Evolutionary conservation across 1,140 invertebrate genomes (phyloP).

Genomic region (Saccostrea glomerata): DNA sequence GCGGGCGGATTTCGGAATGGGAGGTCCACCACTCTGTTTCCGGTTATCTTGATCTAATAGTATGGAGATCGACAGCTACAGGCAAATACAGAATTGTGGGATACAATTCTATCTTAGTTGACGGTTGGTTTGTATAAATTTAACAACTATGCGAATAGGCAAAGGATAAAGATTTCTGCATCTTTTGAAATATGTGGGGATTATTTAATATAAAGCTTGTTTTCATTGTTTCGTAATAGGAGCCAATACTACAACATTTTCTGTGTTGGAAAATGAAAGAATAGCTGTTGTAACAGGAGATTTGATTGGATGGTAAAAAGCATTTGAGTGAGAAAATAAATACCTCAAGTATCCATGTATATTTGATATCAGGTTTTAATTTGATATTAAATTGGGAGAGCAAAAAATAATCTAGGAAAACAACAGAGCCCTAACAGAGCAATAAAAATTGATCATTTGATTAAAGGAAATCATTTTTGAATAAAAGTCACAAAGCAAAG

Average conservation of each 20-base stretch:
- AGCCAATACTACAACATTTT: not conserved
- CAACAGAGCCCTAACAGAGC: no score
- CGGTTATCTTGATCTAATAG: not conserved
- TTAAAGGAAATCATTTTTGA: no score
- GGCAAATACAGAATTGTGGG: not conserved
- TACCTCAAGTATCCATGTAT: not conserved
- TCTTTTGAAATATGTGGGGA: not conserved
- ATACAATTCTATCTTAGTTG: not conserved
- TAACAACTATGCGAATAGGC: not conserved
- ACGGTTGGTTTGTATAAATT: not conserved
- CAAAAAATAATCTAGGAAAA: no score
- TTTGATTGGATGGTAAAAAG: not conserved
- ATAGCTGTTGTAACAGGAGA: constrained; percentile 6
- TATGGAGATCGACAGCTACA: not conserved
- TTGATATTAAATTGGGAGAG: no score
- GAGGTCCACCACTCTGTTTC: not conserved
- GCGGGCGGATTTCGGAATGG: constrained; percentile 9
- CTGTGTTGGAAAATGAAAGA: not conserved
- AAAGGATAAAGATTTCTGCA: not conserved
- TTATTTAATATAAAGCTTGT: not conserved
- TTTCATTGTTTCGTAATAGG: not conserved
- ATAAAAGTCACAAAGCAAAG: no score
- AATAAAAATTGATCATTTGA: no score
- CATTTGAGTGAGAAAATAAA: not conserved
- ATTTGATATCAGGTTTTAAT: no score